Evolutionary conservation across 2,888 invertebrate species (phyloP), one percentile per base, ranked within the genome.

Genomic region (Orchesellides sinensis): DNA sequence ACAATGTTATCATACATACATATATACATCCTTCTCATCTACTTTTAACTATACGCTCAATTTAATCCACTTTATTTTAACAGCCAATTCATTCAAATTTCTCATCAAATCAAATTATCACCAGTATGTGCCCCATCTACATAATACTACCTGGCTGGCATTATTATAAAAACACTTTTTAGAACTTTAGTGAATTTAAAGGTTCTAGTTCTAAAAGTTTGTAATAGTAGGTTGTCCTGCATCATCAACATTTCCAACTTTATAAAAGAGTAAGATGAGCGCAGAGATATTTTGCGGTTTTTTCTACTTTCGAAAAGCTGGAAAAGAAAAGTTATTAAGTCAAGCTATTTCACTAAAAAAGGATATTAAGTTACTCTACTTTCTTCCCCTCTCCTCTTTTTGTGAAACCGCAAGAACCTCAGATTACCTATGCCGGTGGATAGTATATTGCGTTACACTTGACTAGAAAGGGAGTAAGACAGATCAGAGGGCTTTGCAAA

Each of bases 341-440:
- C 65, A 73, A 66, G 59, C 80, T 65, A 80, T 80, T 66, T 56
- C 47, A 80, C 73, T 80, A 69, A 47, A 73, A 80, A 80, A 66
- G 80, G 80, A 80, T 80, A 80, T 80, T 80, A 80, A 80, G 66
- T 80, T 80, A 73, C 79, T 56, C 61, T 72, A 72, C 70, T 66
- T 80, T 59, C 72, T 80, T 80, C 49, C 80, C 72, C 63, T 73
- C 72, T 66, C 61, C 73, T 72, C 65, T 47, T 40, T 32, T 25
- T 25, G 49, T 21, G 19, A 8, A 49, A 59, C 59, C 59, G 59
- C 59, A 29, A 59, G 5, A 59, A 29, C 32, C 59, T n/a, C 29
- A 29, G 1, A 14, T 12, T n/a, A 59, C 29, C 40, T 2, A 40
- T 2, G 32, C 27, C 14, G 8, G 23, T 59, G n/a, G 10, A 32